Conservation (phyloP, 2,113 vertebrate species). For the Ptychochromis oligacanthus region DNA sequence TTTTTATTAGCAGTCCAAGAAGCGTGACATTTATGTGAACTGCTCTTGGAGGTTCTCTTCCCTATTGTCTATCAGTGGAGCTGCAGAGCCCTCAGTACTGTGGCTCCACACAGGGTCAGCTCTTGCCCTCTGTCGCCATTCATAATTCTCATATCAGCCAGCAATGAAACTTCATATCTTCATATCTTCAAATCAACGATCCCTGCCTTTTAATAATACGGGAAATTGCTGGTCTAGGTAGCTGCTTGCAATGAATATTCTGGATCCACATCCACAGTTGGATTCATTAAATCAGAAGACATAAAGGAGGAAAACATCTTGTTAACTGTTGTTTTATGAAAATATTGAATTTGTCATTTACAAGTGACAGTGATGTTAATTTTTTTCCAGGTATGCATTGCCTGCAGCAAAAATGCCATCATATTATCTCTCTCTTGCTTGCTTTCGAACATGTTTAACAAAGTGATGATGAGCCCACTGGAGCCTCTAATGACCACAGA, state of each 20-base stretch:
- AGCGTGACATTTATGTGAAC: conserved; percentile 65
- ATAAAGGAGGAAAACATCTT: conserved; percentile 36
- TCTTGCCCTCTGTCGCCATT: conserved; percentile 68
- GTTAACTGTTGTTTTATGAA: conserved; percentile 58
- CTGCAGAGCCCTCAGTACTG: conserved; percentile 40
- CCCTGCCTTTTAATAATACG: conserved; percentile 69
- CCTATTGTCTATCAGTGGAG: conserved; percentile 57
- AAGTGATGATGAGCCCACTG: conserved; percentile 32
- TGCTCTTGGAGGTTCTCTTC: conserved; percentile 44
- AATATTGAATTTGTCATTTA: conserved; percentile 30
- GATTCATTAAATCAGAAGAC: conserved; percentile 57
- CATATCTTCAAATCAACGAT: conserved; percentile 60
- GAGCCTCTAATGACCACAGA: conserved; percentile 56
- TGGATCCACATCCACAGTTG: conserved; percentile 38
- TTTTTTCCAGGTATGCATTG: conserved; percentile 24
- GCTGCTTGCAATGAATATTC: conserved; percentile 55
- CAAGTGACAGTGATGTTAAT: background rate
- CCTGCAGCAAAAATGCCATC: background rate
- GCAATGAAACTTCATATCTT: conserved; percentile 74
- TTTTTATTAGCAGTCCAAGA: conserved; percentile 59
- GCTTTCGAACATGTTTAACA: background rate
- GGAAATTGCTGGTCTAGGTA: conserved; percentile 69
- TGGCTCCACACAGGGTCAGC: conserved; percentile 60
- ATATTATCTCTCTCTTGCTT: background rate
- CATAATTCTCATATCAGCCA: conserved; percentile 73